A percentile compares a stretch with the other conserved stretches of the same genome.
phyloP scores from a whole-genome alignment of 2,113 vertebrate genomes.

The Channa maculata region DNA sequence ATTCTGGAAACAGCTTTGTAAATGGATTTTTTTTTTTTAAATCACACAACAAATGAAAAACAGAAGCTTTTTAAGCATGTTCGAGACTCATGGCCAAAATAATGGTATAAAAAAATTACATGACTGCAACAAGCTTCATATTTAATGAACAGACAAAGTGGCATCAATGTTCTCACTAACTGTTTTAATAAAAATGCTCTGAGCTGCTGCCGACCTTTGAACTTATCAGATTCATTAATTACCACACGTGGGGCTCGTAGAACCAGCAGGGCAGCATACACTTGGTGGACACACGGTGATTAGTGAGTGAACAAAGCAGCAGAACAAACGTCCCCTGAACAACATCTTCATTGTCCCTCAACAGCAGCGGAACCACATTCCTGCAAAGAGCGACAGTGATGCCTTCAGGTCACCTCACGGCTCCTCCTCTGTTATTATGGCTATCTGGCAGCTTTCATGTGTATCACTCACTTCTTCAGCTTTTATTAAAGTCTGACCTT shows the following conservation, averaged over 20 bases:
- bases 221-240: background rate
- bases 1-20: too few species aligned
- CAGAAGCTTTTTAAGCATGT: too few species aligned
- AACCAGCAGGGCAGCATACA: constrained; percentile 36
- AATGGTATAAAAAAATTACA: too few species aligned
- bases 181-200: background rate
- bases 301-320: constrained; percentile 22
- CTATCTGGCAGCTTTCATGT: background rate
- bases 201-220: background rate
- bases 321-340: constrained; percentile 27
- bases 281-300: background rate
- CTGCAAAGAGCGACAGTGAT: background rate
- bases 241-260: constrained; percentile 1
- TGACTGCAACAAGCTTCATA: too few species aligned
- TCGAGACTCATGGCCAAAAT: too few species aligned
- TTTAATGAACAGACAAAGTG: too few species aligned
- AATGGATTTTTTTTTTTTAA: too few species aligned
- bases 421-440: background rate
- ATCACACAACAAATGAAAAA: too few species aligned
- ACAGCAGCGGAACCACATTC: constrained; percentile 59
- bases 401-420: background rate
- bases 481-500: too few species aligned
- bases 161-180: too few species aligned
- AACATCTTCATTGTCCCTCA: constrained; percentile 17
- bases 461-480: background rate